These are phyloP conservation scores for Mimachlamys varia DNA, from an alignment of 2,888 invertebrate genomes.

Conservation along the genomic window DNA sequence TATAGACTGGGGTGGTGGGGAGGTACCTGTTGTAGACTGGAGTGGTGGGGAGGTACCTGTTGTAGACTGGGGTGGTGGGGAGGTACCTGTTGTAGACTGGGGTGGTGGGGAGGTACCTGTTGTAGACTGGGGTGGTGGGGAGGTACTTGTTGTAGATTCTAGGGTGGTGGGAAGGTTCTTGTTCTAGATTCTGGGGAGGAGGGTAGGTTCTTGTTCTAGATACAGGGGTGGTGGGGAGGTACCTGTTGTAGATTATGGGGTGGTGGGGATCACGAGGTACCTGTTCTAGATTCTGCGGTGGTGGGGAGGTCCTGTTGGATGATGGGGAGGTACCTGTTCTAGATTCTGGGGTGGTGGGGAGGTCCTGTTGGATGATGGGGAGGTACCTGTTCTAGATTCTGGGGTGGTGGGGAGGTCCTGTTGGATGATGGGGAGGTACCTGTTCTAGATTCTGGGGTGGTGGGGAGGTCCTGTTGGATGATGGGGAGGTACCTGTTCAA, in stretches of 20 bases:
- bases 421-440: neutral
- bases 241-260: neutral
- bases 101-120: neutral
- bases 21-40: neutral
- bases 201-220: neutral
- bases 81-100: neutral
- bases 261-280: neutral
- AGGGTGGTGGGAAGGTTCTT: neutral
- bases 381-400: neutral
- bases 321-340: neutral
- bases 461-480: neutral
- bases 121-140: neutral
- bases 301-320: neutral
- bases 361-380: neutral
- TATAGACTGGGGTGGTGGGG: neutral
- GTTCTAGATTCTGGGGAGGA: neutral
- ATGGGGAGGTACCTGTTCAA: neutral
- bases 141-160: slow-evolving; percentile 1
- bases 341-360: slow-evolving; percentile 3
- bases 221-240: neutral
- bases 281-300: neutral
- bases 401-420: neutral
- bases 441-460: slow-evolving; percentile 7
- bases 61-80: neutral
- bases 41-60: neutral